Conservation (phyloP, 2,888 invertebrate species). For the Macrophya alboannulata region DNA sequence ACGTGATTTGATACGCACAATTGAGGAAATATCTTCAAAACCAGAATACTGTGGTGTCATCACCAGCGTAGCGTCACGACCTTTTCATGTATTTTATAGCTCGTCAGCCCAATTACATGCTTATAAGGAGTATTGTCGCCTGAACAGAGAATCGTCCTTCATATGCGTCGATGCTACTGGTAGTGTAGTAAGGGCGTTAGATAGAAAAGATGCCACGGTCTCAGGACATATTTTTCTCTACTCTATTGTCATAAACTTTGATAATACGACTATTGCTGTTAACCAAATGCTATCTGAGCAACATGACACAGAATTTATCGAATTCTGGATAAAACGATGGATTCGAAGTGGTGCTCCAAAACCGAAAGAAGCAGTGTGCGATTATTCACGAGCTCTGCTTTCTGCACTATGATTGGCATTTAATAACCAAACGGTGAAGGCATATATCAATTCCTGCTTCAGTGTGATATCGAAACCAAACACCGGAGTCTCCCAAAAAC, state of each 20-base stretch:
- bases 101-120: constrained; percentile 50
- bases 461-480: constrained; percentile 11
- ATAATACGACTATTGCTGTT: constrained; percentile 56
- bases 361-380: constrained; percentile 55
- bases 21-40: constrained; percentile 44
- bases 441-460: constrained; percentile 53
- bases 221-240: constrained; percentile 58
- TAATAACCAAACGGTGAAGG: constrained; percentile 57
- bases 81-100: constrained; percentile 57
- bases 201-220: constrained; percentile 5
- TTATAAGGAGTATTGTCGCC: constrained; percentile 54
- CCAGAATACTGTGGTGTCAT: constrained; percentile 54
- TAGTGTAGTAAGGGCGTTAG: constrained; percentile 25
- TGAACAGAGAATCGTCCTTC: constrained; percentile 9
- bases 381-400: constrained; percentile 57
- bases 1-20: constrained; percentile 42
- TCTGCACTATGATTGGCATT: constrained; percentile 57
- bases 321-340: constrained; percentile 56
- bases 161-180: constrained; percentile 55
- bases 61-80: constrained; percentile 44
- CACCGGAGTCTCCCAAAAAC: constrained; percentile 26
- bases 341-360: constrained; percentile 51
- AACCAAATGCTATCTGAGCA: constrained; percentile 61
- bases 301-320: constrained; percentile 56
- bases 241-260: constrained; percentile 57